These are phyloP conservation scores for Callochromis pleurospilus DNA, from an alignment of 2,113 vertebrate species.

Conservation along the genomic window DNA sequence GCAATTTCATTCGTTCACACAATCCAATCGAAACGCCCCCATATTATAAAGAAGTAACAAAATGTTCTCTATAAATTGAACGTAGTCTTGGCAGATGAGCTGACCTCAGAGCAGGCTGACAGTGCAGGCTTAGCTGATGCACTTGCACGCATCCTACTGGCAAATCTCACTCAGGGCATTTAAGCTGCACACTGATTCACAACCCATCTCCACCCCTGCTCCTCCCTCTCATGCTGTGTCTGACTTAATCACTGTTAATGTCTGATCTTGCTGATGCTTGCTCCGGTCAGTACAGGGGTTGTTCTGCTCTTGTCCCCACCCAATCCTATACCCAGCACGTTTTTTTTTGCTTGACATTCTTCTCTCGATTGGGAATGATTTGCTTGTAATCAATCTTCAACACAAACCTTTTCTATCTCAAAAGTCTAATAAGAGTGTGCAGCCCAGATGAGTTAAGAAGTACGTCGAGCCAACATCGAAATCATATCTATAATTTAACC, in stretches of 20 bases:
- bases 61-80: not conserved
- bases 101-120: not conserved
- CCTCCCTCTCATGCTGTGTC: not conserved
- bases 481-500: not conserved
- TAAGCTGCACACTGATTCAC: not conserved
- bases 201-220: not conserved
- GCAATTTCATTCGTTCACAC: not conserved
- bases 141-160: not conserved
- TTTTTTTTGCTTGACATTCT: not conserved
- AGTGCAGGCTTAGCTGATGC: not conserved
- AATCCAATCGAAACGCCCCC: not conserved
- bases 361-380: not conserved
- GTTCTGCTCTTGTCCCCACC: not conserved
- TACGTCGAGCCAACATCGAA: not conserved
- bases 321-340: fast-evolving
- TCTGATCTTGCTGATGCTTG: not conserved
- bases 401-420: not conserved
- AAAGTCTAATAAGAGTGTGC: not conserved
- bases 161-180: not conserved
- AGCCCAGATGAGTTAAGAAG: not conserved
- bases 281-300: not conserved
- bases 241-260: not conserved
- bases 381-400: not conserved
- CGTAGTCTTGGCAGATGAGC: not conserved
- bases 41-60: not conserved